Evolutionary conservation across 2,888 invertebrate genomes (phyloP).

Genomic region (Sphaeridia pumilis): DNA sequence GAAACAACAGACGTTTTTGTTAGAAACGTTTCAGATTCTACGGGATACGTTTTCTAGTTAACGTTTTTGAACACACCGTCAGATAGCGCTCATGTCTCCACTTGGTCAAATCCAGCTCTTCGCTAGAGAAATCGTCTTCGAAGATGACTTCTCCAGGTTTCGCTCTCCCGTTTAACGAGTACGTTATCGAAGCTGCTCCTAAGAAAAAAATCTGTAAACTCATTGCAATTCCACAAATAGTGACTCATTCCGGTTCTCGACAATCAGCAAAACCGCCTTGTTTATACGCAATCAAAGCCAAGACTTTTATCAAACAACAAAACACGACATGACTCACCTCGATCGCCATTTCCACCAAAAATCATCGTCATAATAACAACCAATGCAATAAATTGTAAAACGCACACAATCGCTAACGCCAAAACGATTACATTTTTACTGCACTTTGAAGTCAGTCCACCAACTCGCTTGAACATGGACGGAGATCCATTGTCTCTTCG

Average conservation of each 20-base stretch:
- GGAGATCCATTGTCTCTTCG: too few relatives aligned
- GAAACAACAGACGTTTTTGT: not conserved
- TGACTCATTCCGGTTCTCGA: too few relatives aligned
- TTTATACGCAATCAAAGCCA: too few relatives aligned
- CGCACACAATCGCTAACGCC: too few relatives aligned
- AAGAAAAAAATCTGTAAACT: not conserved
- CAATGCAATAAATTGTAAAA: too few relatives aligned
- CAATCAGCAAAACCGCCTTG: too few relatives aligned
- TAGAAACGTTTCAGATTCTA: not conserved
- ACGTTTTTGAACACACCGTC: too few relatives aligned
- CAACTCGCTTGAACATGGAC: too few relatives aligned
- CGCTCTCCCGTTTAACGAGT: not conserved
- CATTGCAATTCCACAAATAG: not conserved
- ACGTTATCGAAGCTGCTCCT: constrained; percentile 2
- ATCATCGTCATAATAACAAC: not conserved
- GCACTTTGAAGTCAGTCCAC: too few relatives aligned
- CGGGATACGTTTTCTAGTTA: not conserved
- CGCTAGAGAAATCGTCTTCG: constrained; percentile 10
- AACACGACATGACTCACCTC: not conserved
- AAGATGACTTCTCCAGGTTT: constrained; percentile 2
- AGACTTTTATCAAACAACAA: too few relatives aligned
- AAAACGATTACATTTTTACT: too few relatives aligned
- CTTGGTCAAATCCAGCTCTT: not conserved
- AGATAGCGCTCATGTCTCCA: constrained; percentile 14
- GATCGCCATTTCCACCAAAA: not conserved